phyloP scores from a whole-genome alignment of 1,140 invertebrate species.

The Aphis craccivora region DNA sequence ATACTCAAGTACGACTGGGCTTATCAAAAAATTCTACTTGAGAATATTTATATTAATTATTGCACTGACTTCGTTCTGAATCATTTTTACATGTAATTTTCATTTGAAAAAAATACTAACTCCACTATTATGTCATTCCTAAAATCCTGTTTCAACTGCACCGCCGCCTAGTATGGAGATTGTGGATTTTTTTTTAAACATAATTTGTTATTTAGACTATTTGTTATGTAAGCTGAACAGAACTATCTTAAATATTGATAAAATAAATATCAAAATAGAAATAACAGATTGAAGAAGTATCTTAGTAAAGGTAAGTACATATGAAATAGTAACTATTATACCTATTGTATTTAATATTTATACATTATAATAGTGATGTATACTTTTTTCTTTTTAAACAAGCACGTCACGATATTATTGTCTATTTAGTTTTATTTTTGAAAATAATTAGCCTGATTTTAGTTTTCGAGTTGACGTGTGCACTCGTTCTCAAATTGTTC shows the following conservation, averaged over 20 bases:
- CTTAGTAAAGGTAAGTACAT: too few species aligned
- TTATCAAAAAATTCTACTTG: neutral
- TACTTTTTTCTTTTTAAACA: neutral
- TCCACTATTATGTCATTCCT: neutral
- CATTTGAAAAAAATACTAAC: neutral
- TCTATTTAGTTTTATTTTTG: neutral
- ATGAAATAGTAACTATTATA: too few species aligned
- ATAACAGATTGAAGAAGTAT: too few species aligned
- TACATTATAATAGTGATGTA: too few species aligned
- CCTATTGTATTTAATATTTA: too few species aligned
- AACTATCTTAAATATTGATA: neutral
- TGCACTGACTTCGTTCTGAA: neutral
- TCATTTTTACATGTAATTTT: neutral
- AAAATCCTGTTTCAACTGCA: neutral
- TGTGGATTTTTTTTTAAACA: neutral
- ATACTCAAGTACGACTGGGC: neutral
- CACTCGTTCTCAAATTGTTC: neutral
- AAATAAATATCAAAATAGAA: neutral
- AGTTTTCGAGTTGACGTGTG: neutral
- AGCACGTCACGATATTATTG: neutral
- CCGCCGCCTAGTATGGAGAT: neutral
- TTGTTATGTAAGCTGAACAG: neutral
- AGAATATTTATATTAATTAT: neutral
- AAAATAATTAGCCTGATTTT: too few species aligned
- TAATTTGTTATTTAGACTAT: neutral